Evolutionary conservation across 2,888 invertebrate species (phyloP).

Genomic region (Rhagium mordax): DNA sequence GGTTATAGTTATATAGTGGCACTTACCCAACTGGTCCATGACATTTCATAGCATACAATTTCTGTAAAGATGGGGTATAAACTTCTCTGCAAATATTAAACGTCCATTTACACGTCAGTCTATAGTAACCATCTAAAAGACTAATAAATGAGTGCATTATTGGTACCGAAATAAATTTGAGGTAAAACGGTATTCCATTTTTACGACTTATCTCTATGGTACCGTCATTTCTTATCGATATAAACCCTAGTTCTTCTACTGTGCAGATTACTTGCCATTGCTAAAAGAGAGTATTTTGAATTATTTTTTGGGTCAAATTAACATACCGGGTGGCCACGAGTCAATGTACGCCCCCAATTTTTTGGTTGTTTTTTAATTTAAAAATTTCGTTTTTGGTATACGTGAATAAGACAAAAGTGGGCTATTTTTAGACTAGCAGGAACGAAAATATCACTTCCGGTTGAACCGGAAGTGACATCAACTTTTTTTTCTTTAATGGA

Average conservation of each 20-base stretch:
- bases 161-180: constrained; percentile 79
- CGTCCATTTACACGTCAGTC: constrained; percentile 90
- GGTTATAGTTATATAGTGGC: too few species aligned
- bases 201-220: constrained; percentile 84
- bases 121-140: constrained; percentile 89
- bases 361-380: too few species aligned
- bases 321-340: too few species aligned
- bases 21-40: constrained; percentile 92
- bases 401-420: too few species aligned
- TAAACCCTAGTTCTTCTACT: constrained; percentile 87
- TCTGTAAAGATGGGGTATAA: constrained; percentile 84
- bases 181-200: constrained; percentile 83
- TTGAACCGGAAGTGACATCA: too few species aligned
- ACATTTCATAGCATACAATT: constrained; percentile 82
- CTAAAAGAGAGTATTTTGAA: constrained; percentile 67
- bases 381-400: too few species aligned
- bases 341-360: too few species aligned
- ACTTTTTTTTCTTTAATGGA: too few species aligned
- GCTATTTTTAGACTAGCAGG: too few species aligned
- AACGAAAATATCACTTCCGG: too few species aligned
- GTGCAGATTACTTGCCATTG: constrained; percentile 81
- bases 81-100: constrained; percentile 90
- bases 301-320: not conserved
- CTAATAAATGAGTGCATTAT: constrained; percentile 86
- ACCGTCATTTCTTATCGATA: constrained; percentile 82